Conservation (phyloP, 2,888 invertebrate species). For the Watsonalla cultraria region DNA sequence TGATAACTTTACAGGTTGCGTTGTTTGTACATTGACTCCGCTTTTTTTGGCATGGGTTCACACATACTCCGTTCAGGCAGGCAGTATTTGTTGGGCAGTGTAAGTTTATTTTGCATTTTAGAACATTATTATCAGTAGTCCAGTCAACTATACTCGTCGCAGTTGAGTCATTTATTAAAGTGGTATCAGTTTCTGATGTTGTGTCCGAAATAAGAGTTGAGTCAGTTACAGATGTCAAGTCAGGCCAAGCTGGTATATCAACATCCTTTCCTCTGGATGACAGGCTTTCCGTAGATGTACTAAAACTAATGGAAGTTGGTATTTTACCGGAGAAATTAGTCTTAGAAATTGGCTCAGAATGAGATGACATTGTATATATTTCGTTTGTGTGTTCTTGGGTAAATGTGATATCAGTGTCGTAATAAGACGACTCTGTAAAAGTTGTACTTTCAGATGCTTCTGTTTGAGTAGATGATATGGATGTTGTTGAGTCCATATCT, state of each 20-base stretch:
- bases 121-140: constrained; percentile 18
- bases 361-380: neutral
- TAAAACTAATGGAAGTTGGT: constrained; percentile 32
- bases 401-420: neutral
- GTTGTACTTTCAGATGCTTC: neutral
- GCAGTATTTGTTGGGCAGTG: constrained; percentile 81
- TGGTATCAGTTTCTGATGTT: neutral
- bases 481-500: neutral
- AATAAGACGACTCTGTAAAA: neutral
- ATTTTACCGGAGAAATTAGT: constrained; percentile 12
- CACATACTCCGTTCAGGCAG: constrained; percentile 81
- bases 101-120: constrained; percentile 78
- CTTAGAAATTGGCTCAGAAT: constrained; percentile 4
- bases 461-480: neutral
- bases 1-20: constrained; percentile 80
- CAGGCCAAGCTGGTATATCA: constrained; percentile 70
- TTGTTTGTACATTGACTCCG: constrained; percentile 78
- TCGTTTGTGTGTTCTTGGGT: neutral
- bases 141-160: neutral
- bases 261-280: constrained; percentile 65
- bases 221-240: constrained; percentile 58
- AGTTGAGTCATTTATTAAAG: neutral
- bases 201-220: constrained; percentile 1
- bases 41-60: constrained; percentile 78
- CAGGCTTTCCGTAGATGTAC: constrained; percentile 60